Conservation (phyloP, 35 echinoderm and acorn worm genomes). For the Strongylocentrotus purpuratus region DNA sequence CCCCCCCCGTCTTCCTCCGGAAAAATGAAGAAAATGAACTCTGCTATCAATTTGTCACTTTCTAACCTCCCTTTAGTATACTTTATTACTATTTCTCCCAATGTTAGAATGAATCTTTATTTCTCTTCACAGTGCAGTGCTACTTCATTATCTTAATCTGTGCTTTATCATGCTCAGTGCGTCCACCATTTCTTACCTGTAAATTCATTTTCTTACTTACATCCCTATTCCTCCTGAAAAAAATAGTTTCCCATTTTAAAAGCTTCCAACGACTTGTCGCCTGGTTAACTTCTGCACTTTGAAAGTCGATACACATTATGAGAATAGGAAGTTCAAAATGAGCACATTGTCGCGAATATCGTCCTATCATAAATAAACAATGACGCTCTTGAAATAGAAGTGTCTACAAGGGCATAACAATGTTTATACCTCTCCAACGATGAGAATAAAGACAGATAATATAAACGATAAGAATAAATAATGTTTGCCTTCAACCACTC, state of each 20-base stretch:
- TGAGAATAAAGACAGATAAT: background rate
- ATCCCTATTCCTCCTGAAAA: background rate
- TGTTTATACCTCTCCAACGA: background rate
- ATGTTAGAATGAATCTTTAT: too few species aligned
- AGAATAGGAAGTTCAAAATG: background rate
- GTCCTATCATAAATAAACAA: slow-evolving; percentile 13
- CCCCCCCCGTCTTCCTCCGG: too few species aligned
- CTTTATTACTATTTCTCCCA: too few species aligned
- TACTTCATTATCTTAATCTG: background rate
- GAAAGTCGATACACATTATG: background rate
- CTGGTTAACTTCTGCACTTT: background rate
- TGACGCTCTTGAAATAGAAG: background rate
- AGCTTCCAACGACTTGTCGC: background rate
- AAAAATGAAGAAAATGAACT: too few species aligned
- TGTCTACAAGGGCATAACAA: slow-evolving; percentile 1
- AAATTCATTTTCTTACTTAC: too few species aligned
- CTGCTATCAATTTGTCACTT: too few species aligned
- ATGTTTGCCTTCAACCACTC: background rate
- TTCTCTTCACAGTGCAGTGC: too few species aligned
- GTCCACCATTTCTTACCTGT: background rate
- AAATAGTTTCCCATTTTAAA: background rate
- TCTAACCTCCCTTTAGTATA: too few species aligned
- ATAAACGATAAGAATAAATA: background rate
- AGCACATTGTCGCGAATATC: background rate
- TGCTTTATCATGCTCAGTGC: too few species aligned